A percentile compares a stretch with the other conserved stretches of the same genome.
Evolutionary conservation across 2,888 invertebrate genomes (phyloP).

Genomic region (Eueremaeus valkanovi): DNA sequence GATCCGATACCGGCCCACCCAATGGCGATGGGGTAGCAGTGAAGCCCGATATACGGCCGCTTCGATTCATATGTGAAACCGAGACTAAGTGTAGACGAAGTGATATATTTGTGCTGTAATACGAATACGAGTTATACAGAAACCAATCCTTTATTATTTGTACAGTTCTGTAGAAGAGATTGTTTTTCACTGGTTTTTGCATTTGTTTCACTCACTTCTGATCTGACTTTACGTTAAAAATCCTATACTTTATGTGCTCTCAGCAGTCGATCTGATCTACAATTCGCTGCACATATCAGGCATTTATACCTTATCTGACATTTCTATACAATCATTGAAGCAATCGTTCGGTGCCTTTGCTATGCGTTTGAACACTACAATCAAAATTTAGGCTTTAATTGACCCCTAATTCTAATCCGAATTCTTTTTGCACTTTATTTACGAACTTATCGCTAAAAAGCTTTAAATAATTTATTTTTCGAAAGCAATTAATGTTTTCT

Average conservation of each 20-base stretch:
- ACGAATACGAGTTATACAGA: neutral
- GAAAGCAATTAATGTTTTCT: no score
- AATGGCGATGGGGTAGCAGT: constrained; percentile 85
- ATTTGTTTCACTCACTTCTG: neutral
- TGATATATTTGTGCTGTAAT: neutral
- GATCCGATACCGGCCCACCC: constrained; percentile 94
- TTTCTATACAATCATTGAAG: no score
- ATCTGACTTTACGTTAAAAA: no score
- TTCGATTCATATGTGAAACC: constrained; percentile 80
- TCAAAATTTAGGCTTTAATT: constrained; percentile 9
- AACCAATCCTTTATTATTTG: no score
- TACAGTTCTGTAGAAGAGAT: no score
- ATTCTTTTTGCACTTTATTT: neutral
- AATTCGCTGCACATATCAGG: no score
- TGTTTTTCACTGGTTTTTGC: no score
- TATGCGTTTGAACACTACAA: neutral
- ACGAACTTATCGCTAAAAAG: no score
- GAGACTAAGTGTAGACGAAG: neutral
- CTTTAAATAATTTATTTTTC: no score
- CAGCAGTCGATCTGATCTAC: neutral
- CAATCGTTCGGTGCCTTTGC: no score
- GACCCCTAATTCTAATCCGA: neutral
- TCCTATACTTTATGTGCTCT: no score
- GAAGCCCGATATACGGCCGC: constrained; percentile 91
- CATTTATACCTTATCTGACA: no score